Percentiles rank a stretch among this genome's conserved stretches.
phyloP scores from a whole-genome alignment of 2,888 invertebrate species.

The Aphidoletes aphidimyza region DNA sequence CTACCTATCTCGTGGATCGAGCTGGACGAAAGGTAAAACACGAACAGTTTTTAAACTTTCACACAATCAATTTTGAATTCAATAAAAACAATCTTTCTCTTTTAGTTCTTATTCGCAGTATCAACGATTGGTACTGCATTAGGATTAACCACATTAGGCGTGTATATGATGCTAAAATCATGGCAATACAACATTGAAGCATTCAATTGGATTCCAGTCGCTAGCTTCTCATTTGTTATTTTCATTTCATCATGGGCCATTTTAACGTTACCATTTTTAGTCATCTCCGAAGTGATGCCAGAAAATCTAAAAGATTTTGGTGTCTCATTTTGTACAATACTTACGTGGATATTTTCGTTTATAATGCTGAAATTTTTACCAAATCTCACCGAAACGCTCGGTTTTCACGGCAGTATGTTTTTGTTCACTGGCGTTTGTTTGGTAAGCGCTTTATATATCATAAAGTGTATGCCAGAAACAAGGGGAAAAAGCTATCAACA shows the following conservation, averaged over 20 bases:
- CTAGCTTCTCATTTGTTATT: slow-evolving; percentile 64
- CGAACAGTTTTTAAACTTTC: no score
- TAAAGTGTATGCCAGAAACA: slow-evolving; percentile 56
- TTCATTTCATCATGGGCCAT: slow-evolving; percentile 63
- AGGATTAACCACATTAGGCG: neutral
- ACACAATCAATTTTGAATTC: no score
- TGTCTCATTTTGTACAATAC: slow-evolving; percentile 17
- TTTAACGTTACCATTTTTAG: slow-evolving; percentile 63
- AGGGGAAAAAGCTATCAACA: slow-evolving; percentile 56
- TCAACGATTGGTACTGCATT: neutral
- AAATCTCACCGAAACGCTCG: neutral
- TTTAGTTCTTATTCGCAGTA: slow-evolving; percentile 15
- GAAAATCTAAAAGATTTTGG: slow-evolving; percentile 59
- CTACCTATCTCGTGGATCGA: slow-evolving; percentile 64
- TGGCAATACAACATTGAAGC: slow-evolving; percentile 33
- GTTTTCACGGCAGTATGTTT: slow-evolving; percentile 55
- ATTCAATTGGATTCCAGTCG: slow-evolving; percentile 64
- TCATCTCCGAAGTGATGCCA: slow-evolving; percentile 63
- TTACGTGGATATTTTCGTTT: neutral
- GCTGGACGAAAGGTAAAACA: slow-evolving; percentile 64
- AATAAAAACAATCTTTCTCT: slow-evolving; percentile 61
- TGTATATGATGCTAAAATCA: slow-evolving; percentile 53
- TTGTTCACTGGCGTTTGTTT: slow-evolving; percentile 55
- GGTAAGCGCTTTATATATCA: slow-evolving; percentile 47
- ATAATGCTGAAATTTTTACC: slow-evolving; percentile 55